Conservation (phyloP, 2,888 invertebrate genomes). For the Pristionchus maxplancki region DNA sequence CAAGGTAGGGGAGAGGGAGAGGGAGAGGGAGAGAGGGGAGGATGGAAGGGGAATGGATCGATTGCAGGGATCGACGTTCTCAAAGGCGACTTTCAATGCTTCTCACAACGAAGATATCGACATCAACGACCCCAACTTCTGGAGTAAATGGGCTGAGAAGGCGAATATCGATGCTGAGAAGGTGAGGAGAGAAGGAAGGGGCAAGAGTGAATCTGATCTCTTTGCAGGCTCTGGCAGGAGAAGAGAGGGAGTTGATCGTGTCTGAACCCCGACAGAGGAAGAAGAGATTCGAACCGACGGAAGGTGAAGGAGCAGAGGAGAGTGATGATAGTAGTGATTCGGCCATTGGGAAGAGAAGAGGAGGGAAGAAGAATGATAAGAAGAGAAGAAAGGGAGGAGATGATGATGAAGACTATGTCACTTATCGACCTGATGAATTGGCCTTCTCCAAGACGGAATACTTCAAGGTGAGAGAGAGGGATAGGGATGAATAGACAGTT, state of each 20-base stretch:
- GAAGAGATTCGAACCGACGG: conserved; percentile 82
- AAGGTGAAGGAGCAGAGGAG: conserved; percentile 94
- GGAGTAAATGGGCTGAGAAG: conserved; percentile 99
- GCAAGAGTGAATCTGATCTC: neutral
- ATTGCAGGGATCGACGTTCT: conserved; percentile 79
- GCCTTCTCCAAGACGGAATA: conserved; percentile 87
- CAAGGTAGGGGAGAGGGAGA: conserved; percentile 54
- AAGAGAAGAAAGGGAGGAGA: conserved; percentile 66
- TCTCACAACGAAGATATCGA: conserved; percentile 95
- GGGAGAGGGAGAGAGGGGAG: too few relatives aligned
- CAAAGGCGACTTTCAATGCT: conserved; percentile 91
- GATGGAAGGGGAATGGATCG: neutral
- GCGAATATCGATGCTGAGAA: conserved; percentile 91
- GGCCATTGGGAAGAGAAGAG: conserved; percentile 54
- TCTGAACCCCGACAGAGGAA: conserved; percentile 95
- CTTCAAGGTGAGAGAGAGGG: conserved; percentile 84
- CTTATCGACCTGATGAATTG: conserved; percentile 74
- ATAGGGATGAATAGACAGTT: conserved; percentile 81
- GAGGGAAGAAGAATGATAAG: conserved; percentile 51
- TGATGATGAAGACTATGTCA: conserved; percentile 67
- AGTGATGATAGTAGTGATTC: conserved; percentile 74
- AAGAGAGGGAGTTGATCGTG: conserved; percentile 89
- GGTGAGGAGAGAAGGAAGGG: neutral
- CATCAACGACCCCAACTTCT: conserved; percentile 99
- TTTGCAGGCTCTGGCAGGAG: conserved; percentile 52